A percentile compares a stretch with the other conserved stretches of the same genome.
Evolutionary conservation across 64 coral and sea anemone genomes (phyloP).

Genomic region (Platygyra sinensis): DNA sequence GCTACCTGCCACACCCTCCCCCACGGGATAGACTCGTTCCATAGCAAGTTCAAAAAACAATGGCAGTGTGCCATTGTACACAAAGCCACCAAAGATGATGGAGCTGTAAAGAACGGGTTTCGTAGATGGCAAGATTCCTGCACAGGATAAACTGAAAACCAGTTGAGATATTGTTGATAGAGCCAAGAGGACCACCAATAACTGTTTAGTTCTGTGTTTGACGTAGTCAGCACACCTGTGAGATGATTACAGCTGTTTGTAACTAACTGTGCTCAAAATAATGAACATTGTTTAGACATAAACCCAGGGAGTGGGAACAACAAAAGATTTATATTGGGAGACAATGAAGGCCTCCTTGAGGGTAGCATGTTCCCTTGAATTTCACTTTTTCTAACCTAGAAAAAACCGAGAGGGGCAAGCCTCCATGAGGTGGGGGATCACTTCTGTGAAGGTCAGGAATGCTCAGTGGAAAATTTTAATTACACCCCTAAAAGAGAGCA

Average conservation of each 20-base stretch:
- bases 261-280: no score
- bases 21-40: constrained; percentile 60
- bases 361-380: no score
- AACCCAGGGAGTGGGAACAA: no score
- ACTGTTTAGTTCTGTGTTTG: constrained; percentile 53
- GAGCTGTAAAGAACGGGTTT: constrained; percentile 49
- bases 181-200: constrained; percentile 36
- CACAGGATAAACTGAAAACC: constrained; percentile 66
- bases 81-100: constrained; percentile 51
- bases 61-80: constrained; percentile 55
- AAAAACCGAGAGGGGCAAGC: no score
- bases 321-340: no score
- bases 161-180: constrained; percentile 27
- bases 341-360: no score
- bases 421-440: no score
- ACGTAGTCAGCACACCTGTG: constrained; percentile 53
- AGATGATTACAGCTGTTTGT: background rate
- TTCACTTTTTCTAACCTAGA: no score
- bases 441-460: no score
- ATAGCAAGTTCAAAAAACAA: constrained; percentile 63
- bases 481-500: no score
- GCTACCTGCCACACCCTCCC: constrained; percentile 32
- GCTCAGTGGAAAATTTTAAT: no score
- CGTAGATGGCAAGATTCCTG: constrained; percentile 53
- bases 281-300: no score